These are phyloP conservation scores for Cheirogaleus major DNA, from an alignment of 2,797 vertebrate species.

Conservation along the genomic window DNA sequence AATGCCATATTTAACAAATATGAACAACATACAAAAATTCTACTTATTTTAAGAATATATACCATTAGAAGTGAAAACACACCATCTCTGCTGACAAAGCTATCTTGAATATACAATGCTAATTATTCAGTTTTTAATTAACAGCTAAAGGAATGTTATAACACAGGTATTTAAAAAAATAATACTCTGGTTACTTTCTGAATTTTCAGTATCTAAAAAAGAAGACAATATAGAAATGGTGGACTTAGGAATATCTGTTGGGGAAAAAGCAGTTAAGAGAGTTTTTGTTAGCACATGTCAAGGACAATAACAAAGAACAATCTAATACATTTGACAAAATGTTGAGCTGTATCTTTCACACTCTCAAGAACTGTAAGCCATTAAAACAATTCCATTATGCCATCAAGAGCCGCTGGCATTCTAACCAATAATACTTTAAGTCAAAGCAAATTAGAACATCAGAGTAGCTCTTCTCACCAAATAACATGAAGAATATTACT, in stretches of 20 bases:
- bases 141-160: conserved; percentile 4
- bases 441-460: conserved; percentile 15
- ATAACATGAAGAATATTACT: not conserved
- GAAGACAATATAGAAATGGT: not conserved
- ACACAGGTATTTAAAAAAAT: not conserved
- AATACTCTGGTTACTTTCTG: not conserved
- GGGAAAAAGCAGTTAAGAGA: not conserved
- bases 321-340: not conserved
- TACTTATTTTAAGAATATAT: not conserved
- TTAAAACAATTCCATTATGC: not conserved
- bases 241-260: not conserved
- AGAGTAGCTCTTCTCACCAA: conserved; percentile 4
- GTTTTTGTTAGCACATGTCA: not conserved
- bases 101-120: not conserved
- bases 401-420: not conserved
- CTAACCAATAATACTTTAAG: not conserved
- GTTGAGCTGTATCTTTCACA: not conserved
- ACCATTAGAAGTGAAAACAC: not conserved
- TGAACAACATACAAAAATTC: not conserved
- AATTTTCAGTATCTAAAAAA: conserved; percentile 10
- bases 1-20: not conserved
- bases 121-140: conserved; percentile 13
- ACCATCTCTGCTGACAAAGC: not conserved
- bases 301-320: not conserved
- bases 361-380: not conserved